Evolutionary conservation across 30 jellyfish, hydroid and myxozoan species (phyloP).

Genomic region (Cassiopea andromeda): DNA sequence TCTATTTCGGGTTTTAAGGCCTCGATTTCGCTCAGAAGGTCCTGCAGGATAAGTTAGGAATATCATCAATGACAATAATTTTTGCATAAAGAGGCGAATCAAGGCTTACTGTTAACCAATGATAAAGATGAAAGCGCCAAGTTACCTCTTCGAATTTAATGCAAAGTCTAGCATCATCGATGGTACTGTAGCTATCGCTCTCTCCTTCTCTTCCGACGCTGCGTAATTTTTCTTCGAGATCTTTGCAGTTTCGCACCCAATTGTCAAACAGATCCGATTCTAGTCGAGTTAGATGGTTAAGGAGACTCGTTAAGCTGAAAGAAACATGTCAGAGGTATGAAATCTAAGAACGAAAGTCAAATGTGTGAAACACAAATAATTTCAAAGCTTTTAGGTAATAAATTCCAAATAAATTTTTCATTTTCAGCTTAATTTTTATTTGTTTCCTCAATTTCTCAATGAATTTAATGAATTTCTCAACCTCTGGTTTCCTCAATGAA

Average conservation of each 20-base stretch:
- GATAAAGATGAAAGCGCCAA: neutral
- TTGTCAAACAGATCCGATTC: conserved; percentile 63
- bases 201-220: conserved; percentile 5
- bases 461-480: no score
- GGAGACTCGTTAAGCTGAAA: conserved; percentile 65
- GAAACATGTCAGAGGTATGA: no score
- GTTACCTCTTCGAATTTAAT: conserved; percentile 57
- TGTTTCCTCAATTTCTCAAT: no score
- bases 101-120: neutral
- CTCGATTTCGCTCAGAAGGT: conserved; percentile 43
- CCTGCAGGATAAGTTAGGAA: neutral
- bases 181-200: conserved; percentile 12
- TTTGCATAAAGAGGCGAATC: no score
- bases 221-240: conserved; percentile 8
- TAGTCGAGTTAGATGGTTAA: conserved; percentile 50
- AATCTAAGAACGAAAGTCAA: neutral
- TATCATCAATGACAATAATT: no score
- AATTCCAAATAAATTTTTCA: no score
- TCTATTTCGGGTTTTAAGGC: conserved; percentile 45
- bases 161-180: conserved; percentile 35
- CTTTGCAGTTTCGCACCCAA: conserved; percentile 52
- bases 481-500: no score
- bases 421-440: no score
- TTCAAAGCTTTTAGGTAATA: no score
- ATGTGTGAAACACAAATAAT: neutral